Base-by-base conservation (phyloP, 2,113 vertebrate genomes). In the Pseudorectes ferrugineus region DNA sequence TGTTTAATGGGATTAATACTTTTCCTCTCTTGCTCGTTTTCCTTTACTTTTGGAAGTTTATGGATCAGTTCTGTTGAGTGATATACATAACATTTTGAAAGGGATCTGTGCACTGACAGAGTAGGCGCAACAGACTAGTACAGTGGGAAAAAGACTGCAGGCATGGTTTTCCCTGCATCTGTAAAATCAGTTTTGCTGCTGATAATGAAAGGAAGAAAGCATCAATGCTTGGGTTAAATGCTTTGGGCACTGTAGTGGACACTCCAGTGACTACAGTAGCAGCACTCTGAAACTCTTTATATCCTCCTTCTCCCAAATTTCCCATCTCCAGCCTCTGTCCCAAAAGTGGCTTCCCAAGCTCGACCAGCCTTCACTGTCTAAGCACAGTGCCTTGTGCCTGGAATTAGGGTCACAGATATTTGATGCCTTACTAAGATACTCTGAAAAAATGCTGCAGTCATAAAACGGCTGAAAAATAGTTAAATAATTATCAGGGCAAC, bases 281-380 rank as follows among this genome's bases (percentile, higher is more conserved):
- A 33, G 14, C 0, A 2, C 5, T 15, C 17, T 18, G 22, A 46
- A 81, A 42, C 16, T 33, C 52, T 36, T 43, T 14, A 18, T 46
- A 16, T 57, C 15, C 13, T 73, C 40, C 48, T 59, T 43, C 62
- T 74, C 28, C 13, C 15, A n/a, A 11, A 9, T 33, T 40, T 33
- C 15, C 25, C 5, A 10, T n/a, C 42, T 72, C 26, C 29, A 21
- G 11, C 7, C 31, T 63, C 16, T 45, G 17, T 51, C 14, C 22
- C 42, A 25, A 3, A 21, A 54, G 24, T 8, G 3, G 11, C 7
- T 61, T 29, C 15, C 14, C 23, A 5, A 25, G 22, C 22, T 76
- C 0, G 0, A 33, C 6, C 49, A 57, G 17, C 14, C 26, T 25
- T 35, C 26, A 4, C 19, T 24, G 16, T 6, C 38, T 1, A 40